Base-by-base conservation (phyloP, 1,140 invertebrate species). In the Heterodera schachtii region DNA sequence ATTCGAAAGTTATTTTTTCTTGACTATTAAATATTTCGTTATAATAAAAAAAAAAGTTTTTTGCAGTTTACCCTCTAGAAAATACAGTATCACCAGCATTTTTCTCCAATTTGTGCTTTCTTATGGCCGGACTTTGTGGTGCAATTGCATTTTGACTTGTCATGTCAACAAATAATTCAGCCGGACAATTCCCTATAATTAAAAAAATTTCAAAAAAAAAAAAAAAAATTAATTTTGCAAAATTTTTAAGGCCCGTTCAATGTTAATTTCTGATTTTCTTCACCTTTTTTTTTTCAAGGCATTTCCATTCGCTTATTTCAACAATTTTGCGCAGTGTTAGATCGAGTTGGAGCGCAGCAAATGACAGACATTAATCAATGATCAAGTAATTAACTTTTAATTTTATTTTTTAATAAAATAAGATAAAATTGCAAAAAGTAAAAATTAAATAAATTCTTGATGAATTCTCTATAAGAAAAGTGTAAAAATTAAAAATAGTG, bases 201-300 rank as follows among this genome's bases (percentile, higher is more conserved):
- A n/a, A n/a, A n/a, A n/a, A 16, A 13, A 16, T 60, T 16, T 89
- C 91, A n/a, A 46, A 75, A 75, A 13, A 13, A 3, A 19, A 57
- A 16, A 44, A 3, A 43, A 43, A 13, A 8, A 2, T 47, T 9
- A 41, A 3, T 19, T 44, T 52, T 52, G 13, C 8, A 52, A 9
- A 52, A 52, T 13, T 9, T 52, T 60, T 60, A 16, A 60, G 57
- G 44, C 47, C 69, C 69, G 44, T 44, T 44, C 13, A 69, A 78
- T 66, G 76, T 78, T 92, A 76, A 87, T 92, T n/a, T 92, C 92
- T 92, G 31, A 91, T 92, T 70, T 92, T 91, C 82, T 92, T 92
- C 84, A 92, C 92, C 8, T n/a, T 91, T 92, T 7, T 91, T 92
- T 86, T 78, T 92, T 8, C 91, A 92, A 69, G 92, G 92, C 69